These are phyloP conservation scores for Anguilla marmorata DNA, from an alignment of 2,797 vertebrate species.

Conservation along the genomic window DNA sequence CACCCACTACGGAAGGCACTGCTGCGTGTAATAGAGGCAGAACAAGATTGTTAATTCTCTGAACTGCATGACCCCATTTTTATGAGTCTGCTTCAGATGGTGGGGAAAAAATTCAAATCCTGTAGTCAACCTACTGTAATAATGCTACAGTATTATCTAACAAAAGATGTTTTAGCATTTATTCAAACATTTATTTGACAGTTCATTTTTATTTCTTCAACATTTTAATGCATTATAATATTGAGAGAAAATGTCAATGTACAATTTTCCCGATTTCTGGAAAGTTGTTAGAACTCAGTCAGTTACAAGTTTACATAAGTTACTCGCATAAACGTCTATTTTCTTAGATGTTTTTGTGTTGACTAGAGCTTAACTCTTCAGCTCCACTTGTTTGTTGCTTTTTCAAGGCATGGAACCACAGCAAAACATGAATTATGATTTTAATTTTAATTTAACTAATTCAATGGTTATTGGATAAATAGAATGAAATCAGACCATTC, in stretches of 20 bases:
- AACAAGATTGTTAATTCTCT: no score
- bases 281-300: background rate
- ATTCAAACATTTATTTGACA: background rate
- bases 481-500: slow-evolving; percentile 16
- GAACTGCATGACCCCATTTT: no score
- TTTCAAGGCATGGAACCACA: slow-evolving; percentile 41
- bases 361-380: background rate
- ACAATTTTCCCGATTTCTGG: background rate
- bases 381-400: slow-evolving; percentile 58
- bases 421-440: slow-evolving; percentile 7
- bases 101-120: no score
- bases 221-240: background rate
- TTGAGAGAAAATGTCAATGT: background rate
- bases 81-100: no score
- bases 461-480: slow-evolving; percentile 29
- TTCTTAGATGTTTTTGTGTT: background rate
- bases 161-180: background rate
- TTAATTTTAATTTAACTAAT: slow-evolving; percentile 31
- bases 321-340: background rate
- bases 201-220: background rate
- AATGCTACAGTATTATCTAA: background rate
- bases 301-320: no score
- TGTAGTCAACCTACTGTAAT: background rate
- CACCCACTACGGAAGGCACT: no score
- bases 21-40: no score